Conservation (phyloP, 1,140 invertebrate species). For the Aleiodes sp. region DNA sequence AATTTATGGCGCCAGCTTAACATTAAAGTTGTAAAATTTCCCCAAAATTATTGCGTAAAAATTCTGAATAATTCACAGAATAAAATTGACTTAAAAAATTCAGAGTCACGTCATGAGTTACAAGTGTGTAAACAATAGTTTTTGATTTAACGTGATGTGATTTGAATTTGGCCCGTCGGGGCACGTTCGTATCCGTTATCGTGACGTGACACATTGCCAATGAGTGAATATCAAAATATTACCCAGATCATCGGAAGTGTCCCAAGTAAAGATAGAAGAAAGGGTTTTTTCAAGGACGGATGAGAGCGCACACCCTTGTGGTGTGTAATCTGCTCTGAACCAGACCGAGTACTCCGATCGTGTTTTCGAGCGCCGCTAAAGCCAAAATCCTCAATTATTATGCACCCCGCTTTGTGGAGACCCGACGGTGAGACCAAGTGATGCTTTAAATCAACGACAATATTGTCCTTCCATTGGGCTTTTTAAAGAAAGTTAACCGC, state of each 20-base stretch:
- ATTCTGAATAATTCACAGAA: too few species aligned
- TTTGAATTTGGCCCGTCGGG: slow-evolving; percentile 34
- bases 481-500: background rate
- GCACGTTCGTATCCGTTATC: slow-evolving; percentile 50
- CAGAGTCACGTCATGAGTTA: background rate
- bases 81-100: background rate
- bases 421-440: slow-evolving; percentile 29
- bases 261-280: slow-evolving; percentile 29
- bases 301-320: slow-evolving; percentile 56
- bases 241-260: background rate
- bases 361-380: slow-evolving; percentile 32
- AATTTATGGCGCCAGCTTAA: slow-evolving; percentile 37
- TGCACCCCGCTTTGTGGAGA: slow-evolving; percentile 55
- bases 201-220: slow-evolving; percentile 48
- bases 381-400: slow-evolving; percentile 63
- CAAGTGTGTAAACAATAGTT: background rate
- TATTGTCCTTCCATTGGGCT: slow-evolving; percentile 31
- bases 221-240: slow-evolving; percentile 45
- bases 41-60: background rate
- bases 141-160: slow-evolving; percentile 42
- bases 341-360: slow-evolving; percentile 50
- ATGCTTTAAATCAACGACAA: slow-evolving; percentile 36
- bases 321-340: slow-evolving; percentile 62
- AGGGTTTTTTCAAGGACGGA: slow-evolving; percentile 57
- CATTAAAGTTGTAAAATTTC: too few species aligned